Conservation (phyloP, 2,113 vertebrate species). For the Cololabis saira region DNA sequence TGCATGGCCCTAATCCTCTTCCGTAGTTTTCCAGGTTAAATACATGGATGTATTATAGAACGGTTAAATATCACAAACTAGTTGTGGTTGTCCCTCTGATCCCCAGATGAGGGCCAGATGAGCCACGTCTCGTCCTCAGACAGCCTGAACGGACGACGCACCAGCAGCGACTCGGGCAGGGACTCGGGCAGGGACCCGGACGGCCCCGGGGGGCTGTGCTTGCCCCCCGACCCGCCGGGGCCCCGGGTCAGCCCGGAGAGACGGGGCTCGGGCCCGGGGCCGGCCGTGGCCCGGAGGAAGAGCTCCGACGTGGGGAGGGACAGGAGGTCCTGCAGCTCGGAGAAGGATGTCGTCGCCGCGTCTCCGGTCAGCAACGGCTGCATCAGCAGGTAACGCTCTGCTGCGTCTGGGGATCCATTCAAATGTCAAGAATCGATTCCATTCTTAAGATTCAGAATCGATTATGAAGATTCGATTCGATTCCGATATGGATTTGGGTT, state of each 20-base stretch:
- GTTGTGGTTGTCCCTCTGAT: background rate
- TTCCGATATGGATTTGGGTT: no score
- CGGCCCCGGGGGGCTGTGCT: background rate
- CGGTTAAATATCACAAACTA: no score
- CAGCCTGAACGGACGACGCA: constrained; percentile 74
- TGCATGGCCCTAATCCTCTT: no score
- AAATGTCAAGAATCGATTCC: no score
- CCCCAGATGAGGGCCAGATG: constrained; percentile 74
- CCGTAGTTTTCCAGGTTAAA: no score
- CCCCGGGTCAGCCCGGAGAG: constrained; percentile 34
- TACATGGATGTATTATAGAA: no score
- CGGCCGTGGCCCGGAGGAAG: constrained; percentile 56
- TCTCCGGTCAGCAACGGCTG: constrained; percentile 63
- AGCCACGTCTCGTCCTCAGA: constrained; percentile 79
- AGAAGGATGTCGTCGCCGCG: constrained; percentile 48
- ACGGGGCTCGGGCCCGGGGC: constrained; percentile 54
- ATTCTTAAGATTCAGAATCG: no score
- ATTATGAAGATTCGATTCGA: no score
- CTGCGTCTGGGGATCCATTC: no score
- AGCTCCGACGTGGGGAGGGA: constrained; percentile 59
- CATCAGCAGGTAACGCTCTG: constrained; percentile 58
- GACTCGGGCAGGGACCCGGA: constrained; percentile 67
- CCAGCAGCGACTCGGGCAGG: constrained; percentile 71
- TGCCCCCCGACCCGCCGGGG: constrained; percentile 1
- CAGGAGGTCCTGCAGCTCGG: constrained; percentile 69